These are phyloP conservation scores for Oreochromis tanganicae DNA, from an alignment of 2,113 vertebrate species.

Conservation along the genomic window DNA sequence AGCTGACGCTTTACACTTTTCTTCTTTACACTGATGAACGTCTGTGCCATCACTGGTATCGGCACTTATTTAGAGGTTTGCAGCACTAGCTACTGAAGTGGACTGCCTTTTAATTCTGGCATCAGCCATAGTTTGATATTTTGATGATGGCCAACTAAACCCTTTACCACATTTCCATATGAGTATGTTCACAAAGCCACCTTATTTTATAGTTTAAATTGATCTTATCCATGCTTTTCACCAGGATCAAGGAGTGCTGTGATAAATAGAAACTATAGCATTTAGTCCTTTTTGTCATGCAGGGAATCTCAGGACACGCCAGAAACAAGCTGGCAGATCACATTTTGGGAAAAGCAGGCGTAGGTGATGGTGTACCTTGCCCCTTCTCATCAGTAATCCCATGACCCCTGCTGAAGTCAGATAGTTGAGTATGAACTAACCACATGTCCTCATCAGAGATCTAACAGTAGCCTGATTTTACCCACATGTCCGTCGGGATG, in stretches of 20 bases:
- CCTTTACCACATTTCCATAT: not conserved
- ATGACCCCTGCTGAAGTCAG: constrained; percentile 36
- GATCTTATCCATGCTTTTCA: not conserved
- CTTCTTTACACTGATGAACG: not conserved
- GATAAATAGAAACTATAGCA: not conserved
- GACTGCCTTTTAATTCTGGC: not conserved
- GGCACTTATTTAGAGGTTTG: not conserved
- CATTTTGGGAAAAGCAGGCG: not conserved
- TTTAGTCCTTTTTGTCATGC: constrained; percentile 36
- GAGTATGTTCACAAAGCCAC: not conserved
- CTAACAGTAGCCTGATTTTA: not conserved
- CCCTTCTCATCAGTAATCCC: not conserved
- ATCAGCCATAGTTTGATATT: not conserved
- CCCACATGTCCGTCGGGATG: not conserved
- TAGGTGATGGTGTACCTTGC: not conserved
- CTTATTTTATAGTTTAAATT: not conserved
- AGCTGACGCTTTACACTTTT: not conserved
- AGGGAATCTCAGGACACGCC: not conserved
- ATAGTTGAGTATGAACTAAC: not conserved
- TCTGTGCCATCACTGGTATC: not conserved
- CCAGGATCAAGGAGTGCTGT: not conserved
- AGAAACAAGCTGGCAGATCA: not conserved
- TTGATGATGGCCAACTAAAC: not conserved
- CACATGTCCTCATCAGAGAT: constrained; percentile 13
- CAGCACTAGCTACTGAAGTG: not conserved